A percentile compares a stretch with the other conserved stretches of the same genome.
Evolutionary conservation across 2,113 vertebrate species (phyloP).

Genomic region (Saccopteryx leptura): DNA sequence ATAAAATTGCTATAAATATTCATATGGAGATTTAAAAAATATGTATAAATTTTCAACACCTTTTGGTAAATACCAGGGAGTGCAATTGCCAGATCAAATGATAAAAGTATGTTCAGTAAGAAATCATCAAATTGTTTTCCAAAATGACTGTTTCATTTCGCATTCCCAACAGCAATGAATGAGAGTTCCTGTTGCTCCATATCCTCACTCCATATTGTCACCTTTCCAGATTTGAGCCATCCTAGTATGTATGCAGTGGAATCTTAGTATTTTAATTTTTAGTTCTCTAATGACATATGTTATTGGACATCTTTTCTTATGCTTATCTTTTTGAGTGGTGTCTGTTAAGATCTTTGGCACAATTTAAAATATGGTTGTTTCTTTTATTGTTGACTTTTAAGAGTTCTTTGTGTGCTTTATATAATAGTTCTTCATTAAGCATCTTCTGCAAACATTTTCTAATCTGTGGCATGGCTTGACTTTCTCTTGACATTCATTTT

Average conservation of each 20-base stretch:
- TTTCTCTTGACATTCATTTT: conserved; percentile 17
- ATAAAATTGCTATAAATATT: neutral
- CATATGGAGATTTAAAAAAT: neutral
- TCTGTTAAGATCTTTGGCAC: neutral
- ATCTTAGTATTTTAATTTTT: neutral
- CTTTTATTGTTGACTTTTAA: conserved; percentile 1
- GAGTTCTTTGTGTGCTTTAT: neutral
- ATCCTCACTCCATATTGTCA: neutral
- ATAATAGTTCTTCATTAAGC: neutral
- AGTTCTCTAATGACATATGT: neutral
- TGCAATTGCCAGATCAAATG: neutral
- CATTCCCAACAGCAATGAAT: neutral
- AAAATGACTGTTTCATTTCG: neutral
- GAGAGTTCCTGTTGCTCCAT: neutral
- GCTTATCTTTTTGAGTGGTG: neutral
- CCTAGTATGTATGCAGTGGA: neutral
- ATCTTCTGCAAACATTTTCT: conserved; percentile 5
- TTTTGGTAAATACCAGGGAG: neutral
- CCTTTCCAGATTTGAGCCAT: neutral
- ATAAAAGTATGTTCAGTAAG: neutral
- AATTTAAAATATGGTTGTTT: conserved; percentile 2
- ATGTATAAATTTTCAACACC: neutral
- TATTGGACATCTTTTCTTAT: neutral
- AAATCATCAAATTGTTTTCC: neutral
- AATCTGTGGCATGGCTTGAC: neutral